Conservation (phyloP, 2,888 invertebrate genomes). For the Megalurothrips usitatus region DNA sequence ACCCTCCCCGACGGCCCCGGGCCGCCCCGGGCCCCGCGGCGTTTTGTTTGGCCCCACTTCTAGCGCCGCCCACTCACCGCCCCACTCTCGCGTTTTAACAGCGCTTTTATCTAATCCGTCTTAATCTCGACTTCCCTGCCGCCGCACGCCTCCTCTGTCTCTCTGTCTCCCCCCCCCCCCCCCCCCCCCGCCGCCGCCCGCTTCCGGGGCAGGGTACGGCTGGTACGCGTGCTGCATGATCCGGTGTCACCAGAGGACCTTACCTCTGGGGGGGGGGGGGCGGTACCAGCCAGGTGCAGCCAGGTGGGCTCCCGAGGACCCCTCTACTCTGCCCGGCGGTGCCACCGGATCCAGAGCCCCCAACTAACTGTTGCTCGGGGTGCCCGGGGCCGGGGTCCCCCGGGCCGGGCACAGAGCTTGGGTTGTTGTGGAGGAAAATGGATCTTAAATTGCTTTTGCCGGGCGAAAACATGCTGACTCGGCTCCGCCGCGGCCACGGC, state of each 20-base stretch:
- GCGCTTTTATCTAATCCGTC: neutral
- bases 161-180: neutral
- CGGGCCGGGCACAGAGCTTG: neutral
- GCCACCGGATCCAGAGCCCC: neutral
- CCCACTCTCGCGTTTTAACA: neutral
- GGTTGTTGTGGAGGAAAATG: neutral
- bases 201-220: too few species aligned
- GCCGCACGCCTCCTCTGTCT: neutral
- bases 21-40: too few species aligned
- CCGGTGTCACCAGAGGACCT: neutral
- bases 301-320: too few species aligned
- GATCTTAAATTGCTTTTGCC: neutral
- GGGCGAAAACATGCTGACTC: neutral
- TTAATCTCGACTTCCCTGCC: neutral
- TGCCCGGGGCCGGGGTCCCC: too few species aligned
- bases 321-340: too few species aligned
- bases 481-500: neutral
- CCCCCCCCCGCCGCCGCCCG: too few species aligned
- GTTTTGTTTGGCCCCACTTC: too few species aligned
- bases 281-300: neutral
- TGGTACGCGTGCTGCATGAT: too few species aligned
- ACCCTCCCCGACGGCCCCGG: too few species aligned
- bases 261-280: neutral
- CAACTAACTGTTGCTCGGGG: neutral
- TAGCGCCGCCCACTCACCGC: neutral